A percentile compares a stretch with the other conserved stretches of the same genome.
phyloP scores from a whole-genome alignment of 2,888 invertebrate species.

The Tetrapedia diversipes region DNA sequence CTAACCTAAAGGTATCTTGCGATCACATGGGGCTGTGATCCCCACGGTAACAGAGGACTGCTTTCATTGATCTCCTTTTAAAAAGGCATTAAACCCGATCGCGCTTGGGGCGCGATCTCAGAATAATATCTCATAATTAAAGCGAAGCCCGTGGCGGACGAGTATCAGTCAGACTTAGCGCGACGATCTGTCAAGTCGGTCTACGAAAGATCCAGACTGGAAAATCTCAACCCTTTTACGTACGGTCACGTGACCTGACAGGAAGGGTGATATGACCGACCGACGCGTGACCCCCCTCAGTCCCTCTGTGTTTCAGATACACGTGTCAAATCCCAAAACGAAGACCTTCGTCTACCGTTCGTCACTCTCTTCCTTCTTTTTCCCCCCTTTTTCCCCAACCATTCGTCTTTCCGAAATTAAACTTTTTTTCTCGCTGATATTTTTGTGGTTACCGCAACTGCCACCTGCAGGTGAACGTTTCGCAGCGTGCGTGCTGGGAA shows the following conservation, averaged over 20 bases:
- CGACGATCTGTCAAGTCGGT: slow-evolving; percentile 80
- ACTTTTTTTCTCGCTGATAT: not conserved
- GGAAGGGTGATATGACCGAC: slow-evolving; percentile 61
- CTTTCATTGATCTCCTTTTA: slow-evolving; percentile 74
- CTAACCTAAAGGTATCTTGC: slow-evolving; percentile 26
- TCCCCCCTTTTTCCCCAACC: slow-evolving; percentile 27
- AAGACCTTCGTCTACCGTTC: slow-evolving; percentile 51
- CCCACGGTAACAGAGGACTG: slow-evolving; percentile 1
- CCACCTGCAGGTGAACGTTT: slow-evolving; percentile 20
- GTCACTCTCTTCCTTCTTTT: slow-evolving; percentile 11
- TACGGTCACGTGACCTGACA: slow-evolving; percentile 81
- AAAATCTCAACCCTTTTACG: slow-evolving; percentile 82
- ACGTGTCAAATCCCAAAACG: slow-evolving; percentile 82
- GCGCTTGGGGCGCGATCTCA: slow-evolving; percentile 79
- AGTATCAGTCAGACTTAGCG: slow-evolving; percentile 81
- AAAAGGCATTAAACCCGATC: slow-evolving; percentile 80
- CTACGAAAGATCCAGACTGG: slow-evolving; percentile 69
- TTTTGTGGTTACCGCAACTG: slow-evolving; percentile 17
- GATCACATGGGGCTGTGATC: slow-evolving; percentile 11
- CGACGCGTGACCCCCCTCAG: slow-evolving; percentile 73
- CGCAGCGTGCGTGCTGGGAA: not conserved
- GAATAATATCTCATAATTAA: slow-evolving; percentile 82
- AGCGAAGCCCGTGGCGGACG: slow-evolving; percentile 78
- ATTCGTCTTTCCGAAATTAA: slow-evolving; percentile 6
- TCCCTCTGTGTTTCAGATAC: slow-evolving; percentile 79